Evolutionary conservation across 2,797 vertebrate species (phyloP).

Genomic region (Pristis pectinata): DNA sequence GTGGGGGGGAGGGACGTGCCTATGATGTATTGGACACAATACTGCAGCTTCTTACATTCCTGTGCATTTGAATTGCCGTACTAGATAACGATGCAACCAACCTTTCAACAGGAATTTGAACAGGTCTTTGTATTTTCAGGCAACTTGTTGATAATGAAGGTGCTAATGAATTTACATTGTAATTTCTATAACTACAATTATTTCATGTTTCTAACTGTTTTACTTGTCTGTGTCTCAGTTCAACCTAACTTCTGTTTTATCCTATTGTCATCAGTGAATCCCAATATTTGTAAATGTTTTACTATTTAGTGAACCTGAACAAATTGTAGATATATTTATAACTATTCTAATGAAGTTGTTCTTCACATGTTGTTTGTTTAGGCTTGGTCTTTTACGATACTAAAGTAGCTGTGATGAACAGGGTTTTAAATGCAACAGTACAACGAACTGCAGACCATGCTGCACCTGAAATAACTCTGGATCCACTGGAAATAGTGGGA

Average conservation of each 20-base stretch:
- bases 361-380: slow-evolving; percentile 42
- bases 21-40: too few relatives aligned
- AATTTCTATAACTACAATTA: background rate
- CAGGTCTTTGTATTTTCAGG: background rate
- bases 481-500: slow-evolving; percentile 93
- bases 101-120: background rate
- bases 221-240: background rate
- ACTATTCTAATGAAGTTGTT: background rate
- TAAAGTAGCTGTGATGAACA: slow-evolving; percentile 91
- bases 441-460: slow-evolving; percentile 94
- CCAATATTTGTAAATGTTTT: background rate
- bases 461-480: slow-evolving; percentile 91
- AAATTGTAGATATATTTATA: background rate
- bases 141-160: background rate
- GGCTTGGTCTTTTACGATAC: slow-evolving; percentile 92
- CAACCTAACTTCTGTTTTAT: background rate
- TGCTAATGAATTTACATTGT: background rate
- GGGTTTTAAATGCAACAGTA: slow-evolving; percentile 86
- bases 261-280: background rate
- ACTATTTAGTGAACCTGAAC: background rate
- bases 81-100: too few relatives aligned
- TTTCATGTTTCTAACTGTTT: background rate
- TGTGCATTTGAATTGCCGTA: too few relatives aligned
- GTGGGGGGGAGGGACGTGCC: too few relatives aligned
- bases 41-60: too few relatives aligned